Base-by-base conservation (phyloP, 2,888 invertebrate species). In the Neuroscelio doddi region DNA sequence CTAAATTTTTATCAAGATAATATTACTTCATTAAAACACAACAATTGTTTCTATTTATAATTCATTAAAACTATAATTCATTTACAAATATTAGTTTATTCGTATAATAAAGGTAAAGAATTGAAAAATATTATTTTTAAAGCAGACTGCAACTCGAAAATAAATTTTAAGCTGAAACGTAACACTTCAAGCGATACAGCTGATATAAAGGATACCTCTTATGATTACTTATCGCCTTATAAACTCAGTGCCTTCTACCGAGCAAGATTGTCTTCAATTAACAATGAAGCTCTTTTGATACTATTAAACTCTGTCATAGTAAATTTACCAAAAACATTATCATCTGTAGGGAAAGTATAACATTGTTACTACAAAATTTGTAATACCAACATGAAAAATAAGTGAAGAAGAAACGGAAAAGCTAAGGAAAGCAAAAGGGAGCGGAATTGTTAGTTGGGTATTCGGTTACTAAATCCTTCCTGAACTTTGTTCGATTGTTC, bases 401-500 rank as follows among this genome's bases (percentile, higher is more conserved):
- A 65, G 36, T 50, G 38, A 38, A 10, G 3, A 8, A 17, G 27
- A 42, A n/a, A 27, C 36, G 50, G 24, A 36, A 41, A 45, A n/a
- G 49, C 26, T 24, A 27, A 39, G 44, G 46, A 42, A 59, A 36
- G 38, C 21, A 44, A 56, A 42, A 61, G 47, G 53, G 56, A 57
- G 36, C 53, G 52, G 41, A 50, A 59, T 32, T 44, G 61, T 52
- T 50, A 56, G 70, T 59, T 58, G 38, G 50, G 55, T 57, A 55
- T 47, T 57, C 49, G 56, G 52, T 56, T 61, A 57, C 50, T 44
- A 44, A 58, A 45, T 58, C 45, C 64, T 62, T 61, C 57, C 61
- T 49, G 52, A 66, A 50, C 61, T 62, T 57, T 56, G 42, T 29
- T 57, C 53, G 46, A 56, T 61, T 61, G 49, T 65, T 61, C 61